These are phyloP conservation scores for Synergus laeviventris DNA, from an alignment of 2,888 invertebrate species.

Conservation along the genomic window DNA sequence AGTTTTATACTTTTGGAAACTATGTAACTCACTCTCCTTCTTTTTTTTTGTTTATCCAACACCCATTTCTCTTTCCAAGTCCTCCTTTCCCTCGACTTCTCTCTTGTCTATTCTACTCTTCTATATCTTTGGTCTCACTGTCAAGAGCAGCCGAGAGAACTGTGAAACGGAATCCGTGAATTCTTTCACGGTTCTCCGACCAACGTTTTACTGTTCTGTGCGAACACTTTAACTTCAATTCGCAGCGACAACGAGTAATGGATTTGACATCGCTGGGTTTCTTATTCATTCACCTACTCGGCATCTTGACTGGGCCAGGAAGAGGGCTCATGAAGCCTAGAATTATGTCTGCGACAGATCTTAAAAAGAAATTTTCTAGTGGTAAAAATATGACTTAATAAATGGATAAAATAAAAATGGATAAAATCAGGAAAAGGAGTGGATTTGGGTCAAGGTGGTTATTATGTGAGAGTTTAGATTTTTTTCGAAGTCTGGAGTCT, in stretches of 20 bases:
- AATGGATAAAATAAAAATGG: conserved; percentile 6
- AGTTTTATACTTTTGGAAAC: conserved; percentile 12
- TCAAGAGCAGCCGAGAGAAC: conserved; percentile 45
- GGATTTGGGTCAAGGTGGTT: conserved; percentile 11
- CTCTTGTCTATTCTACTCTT: conserved; percentile 42
- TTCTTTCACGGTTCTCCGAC: conserved; percentile 39
- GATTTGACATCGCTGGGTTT: conserved; percentile 34
- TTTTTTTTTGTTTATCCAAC: conserved; percentile 38
- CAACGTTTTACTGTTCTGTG: conserved; percentile 34
- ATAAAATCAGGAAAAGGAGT: background rate
- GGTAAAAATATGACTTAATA: conserved; percentile 11
- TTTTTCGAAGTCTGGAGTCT: background rate
- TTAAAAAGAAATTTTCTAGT: background rate
- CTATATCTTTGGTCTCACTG: conserved; percentile 40
- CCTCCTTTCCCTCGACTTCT: conserved; percentile 40
- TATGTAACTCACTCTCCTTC: conserved; percentile 31
- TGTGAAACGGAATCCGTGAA: conserved; percentile 46
- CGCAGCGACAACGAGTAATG: conserved; percentile 33
- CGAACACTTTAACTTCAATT: conserved; percentile 38
- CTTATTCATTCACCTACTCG: conserved; percentile 39
- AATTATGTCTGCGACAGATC: conserved; percentile 13
- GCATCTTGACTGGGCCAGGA: conserved; percentile 38
- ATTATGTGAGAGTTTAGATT: background rate
- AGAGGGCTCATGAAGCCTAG: background rate
- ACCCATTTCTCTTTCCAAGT: conserved; percentile 11